Percentiles rank a stretch among this genome's conserved stretches.
phyloP scores from a whole-genome alignment of 2,797 vertebrate genomes.

The Serranus cabrilla region DNA sequence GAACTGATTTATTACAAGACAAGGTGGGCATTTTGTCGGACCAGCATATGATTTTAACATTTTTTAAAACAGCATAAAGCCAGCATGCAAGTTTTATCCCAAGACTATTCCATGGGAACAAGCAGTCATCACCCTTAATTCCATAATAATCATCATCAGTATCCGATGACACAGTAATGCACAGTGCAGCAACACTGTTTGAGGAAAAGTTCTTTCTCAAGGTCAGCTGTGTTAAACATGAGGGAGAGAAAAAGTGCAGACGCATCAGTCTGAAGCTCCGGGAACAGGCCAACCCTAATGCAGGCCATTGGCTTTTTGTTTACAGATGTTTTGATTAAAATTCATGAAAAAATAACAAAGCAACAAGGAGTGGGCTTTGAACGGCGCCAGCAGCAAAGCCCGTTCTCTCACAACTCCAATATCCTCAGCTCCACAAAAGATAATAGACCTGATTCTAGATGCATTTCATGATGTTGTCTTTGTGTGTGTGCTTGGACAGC shows the following conservation, averaged over 20 bases:
- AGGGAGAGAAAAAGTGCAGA: constrained; percentile 41
- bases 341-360: constrained; percentile 63
- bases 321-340: constrained; percentile 64
- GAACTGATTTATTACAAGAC: not conserved
- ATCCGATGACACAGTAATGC: not conserved
- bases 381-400: constrained; percentile 33
- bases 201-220: constrained; percentile 22
- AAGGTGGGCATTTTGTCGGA: not conserved
- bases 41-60: no score
- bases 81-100: not conserved
- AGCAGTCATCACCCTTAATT: not conserved
- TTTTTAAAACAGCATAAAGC: no score
- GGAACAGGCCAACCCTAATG: constrained; percentile 12
- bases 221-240: constrained; percentile 47
- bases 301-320: constrained; percentile 36
- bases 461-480: constrained; percentile 38
- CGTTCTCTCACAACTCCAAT: constrained; percentile 14
- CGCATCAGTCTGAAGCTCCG: constrained; percentile 22
- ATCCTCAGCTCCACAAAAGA: constrained; percentile 40
- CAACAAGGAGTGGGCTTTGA: constrained; percentile 53
- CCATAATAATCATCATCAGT: not conserved
- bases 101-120: not conserved
- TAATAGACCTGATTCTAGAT: constrained; percentile 50
- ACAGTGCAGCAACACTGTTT: no score
- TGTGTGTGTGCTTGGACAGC: constrained; percentile 8